phyloP scores from a whole-genome alignment of 2,113 vertebrate species.

The Scalopus aquaticus region DNA sequence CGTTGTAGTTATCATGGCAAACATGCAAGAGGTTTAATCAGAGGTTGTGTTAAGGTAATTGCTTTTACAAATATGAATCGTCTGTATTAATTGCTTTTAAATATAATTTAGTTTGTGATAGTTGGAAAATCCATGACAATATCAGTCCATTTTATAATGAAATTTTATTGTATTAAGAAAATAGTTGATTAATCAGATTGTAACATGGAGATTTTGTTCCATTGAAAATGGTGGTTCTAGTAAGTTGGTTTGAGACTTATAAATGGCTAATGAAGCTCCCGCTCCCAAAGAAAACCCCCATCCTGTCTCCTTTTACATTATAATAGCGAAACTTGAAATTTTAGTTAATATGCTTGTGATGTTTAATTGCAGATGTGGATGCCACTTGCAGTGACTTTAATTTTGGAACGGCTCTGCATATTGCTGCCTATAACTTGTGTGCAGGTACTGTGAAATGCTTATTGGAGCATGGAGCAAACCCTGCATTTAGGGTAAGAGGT shows the following conservation, averaged over 20 bases:
- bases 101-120: background rate
- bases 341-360: slow-evolving; percentile 44
- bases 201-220: background rate
- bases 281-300: background rate
- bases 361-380: slow-evolving; percentile 93
- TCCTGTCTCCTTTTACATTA: background rate
- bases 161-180: background rate
- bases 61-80: background rate
- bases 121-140: background rate
- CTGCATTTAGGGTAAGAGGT: slow-evolving; percentile 94
- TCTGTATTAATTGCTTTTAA: background rate
- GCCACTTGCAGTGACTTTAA: slow-evolving; percentile 98
- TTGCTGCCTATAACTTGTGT: slow-evolving; percentile 96
- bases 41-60: background rate
- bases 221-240: background rate
- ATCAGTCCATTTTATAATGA: background rate
- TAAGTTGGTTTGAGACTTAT: background rate
- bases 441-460: slow-evolving; percentile 92
- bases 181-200: background rate
- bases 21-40: background rate
- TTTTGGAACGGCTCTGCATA: slow-evolving; percentile 97
- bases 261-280: background rate
- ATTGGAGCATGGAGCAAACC: slow-evolving; percentile 95
- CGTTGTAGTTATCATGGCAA: background rate
- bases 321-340: background rate